phyloP scores from a whole-genome alignment of 1,140 invertebrate genomes.

The Asobara japonica region DNA sequence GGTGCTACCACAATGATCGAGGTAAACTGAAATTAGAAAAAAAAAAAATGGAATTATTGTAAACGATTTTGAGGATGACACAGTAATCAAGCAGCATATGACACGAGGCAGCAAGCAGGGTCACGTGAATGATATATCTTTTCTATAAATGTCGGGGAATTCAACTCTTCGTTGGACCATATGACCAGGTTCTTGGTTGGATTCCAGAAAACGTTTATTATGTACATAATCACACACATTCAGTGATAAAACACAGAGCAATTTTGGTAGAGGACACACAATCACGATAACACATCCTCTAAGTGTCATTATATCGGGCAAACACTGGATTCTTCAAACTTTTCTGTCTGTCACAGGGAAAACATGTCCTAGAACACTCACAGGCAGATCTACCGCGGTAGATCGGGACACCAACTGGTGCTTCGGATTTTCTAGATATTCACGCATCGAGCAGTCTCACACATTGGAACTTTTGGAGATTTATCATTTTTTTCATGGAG shows the following conservation, averaged over 20 bases:
- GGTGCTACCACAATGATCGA: background rate
- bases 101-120: slow-evolving; percentile 37
- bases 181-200: background rate
- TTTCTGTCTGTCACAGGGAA: background rate
- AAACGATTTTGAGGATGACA: slow-evolving; percentile 13
- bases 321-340: slow-evolving; percentile 50
- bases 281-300: slow-evolving; percentile 42
- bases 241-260: slow-evolving; percentile 46
- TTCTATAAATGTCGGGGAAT: background rate
- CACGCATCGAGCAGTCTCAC: slow-evolving; percentile 53
- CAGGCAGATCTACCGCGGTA: slow-evolving; percentile 64
- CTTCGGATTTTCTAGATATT: slow-evolving; percentile 51
- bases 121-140: slow-evolving; percentile 8
- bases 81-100: slow-evolving; percentile 33
- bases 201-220: background rate
- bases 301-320: slow-evolving; percentile 51
- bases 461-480: background rate
- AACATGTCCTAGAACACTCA: slow-evolving; percentile 62
- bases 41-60: background rate
- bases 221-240: background rate
- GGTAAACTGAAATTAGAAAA: background rate
- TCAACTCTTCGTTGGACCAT: background rate
- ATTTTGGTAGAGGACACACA: slow-evolving; percentile 58
- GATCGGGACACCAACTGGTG: slow-evolving; percentile 46
- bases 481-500: background rate